A percentile compares a stretch with the other conserved stretches of the same genome.
phyloP scores from a whole-genome alignment of 2,797 vertebrate species.

The Octomys mimax region DNA sequence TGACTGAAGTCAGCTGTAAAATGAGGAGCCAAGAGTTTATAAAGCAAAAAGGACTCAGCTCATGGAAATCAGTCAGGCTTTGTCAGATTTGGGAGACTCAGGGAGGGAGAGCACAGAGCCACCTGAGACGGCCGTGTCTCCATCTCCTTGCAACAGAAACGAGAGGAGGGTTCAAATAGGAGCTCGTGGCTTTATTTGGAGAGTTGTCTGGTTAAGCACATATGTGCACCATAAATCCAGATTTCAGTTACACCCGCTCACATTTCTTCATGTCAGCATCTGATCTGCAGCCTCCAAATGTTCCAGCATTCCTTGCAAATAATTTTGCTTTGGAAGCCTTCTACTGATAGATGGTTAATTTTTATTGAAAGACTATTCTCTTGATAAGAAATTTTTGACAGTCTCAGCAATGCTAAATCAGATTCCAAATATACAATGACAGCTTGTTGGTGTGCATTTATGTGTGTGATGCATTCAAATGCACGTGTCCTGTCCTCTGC shows the following conservation, averaged over 20 bases:
- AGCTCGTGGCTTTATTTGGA: conserved; percentile 80
- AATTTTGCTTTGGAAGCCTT: conserved; percentile 83
- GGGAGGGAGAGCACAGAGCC: conserved; percentile 61
- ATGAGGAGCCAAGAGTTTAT: neutral
- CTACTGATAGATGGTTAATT: conserved; percentile 79
- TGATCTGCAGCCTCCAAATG: conserved; percentile 85
- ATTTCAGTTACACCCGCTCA: conserved; percentile 83
- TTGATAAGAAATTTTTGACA: conserved; percentile 64
- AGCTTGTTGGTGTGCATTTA: conserved; percentile 18
- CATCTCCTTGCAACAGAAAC: conserved; percentile 75
- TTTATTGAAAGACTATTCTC: conserved; percentile 74
- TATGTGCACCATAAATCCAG: conserved; percentile 84
- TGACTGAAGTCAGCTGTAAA: neutral
- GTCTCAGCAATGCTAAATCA: conserved; percentile 53
- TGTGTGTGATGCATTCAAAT: neutral
- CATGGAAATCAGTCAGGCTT: neutral
- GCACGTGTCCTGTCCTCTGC: neutral
- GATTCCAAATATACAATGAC: conserved; percentile 51
- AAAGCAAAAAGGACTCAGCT: neutral
- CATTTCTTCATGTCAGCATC: conserved; percentile 82
- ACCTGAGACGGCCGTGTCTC: conserved; percentile 71
- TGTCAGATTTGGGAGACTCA: neutral
- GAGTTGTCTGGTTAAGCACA: conserved; percentile 85
- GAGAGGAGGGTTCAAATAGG: conserved; percentile 82
- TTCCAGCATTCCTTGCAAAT: conserved; percentile 82